phyloP scores from a whole-genome alignment of 2,113 vertebrate species.

The Hassar affinis region DNA sequence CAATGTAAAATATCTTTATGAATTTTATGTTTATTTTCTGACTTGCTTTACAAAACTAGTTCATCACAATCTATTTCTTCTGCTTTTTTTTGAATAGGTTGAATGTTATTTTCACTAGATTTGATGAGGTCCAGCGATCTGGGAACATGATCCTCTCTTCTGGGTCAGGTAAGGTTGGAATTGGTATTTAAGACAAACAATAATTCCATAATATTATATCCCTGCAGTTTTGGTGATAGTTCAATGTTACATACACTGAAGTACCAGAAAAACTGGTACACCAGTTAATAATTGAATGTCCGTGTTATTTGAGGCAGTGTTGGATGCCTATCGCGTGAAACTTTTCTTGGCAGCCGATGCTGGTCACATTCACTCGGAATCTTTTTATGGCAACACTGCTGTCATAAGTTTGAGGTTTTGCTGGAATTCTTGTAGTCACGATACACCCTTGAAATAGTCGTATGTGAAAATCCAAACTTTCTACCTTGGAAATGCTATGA shows the following conservation, averaged over 20 bases:
- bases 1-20: background rate
- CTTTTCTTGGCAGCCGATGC: background rate
- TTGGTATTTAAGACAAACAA: background rate
- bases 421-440: too few relatives aligned
- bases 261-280: too few relatives aligned
- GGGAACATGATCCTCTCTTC: constrained; percentile 93
- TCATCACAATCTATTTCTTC: background rate
- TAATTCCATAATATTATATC: background rate
- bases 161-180: constrained; percentile 77
- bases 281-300: too few relatives aligned
- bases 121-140: constrained; percentile 97
- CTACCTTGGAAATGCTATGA: too few relatives aligned
- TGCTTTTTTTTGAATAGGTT: constrained; percentile 71
- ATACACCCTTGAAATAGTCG: too few relatives aligned
- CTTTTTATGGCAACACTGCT: too few relatives aligned
- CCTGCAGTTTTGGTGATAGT: background rate
- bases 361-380: too few relatives aligned
- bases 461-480: too few relatives aligned
- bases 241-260: background rate
- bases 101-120: constrained; percentile 98
- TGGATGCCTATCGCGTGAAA: too few relatives aligned
- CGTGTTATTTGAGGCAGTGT: too few relatives aligned
- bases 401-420: too few relatives aligned
- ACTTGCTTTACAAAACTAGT: background rate
- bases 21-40: background rate